Evolutionary conservation across 2,888 invertebrate genomes (phyloP), one percentile per base, ranked within the genome.

Genomic region (Leptopilina myrica): DNA sequence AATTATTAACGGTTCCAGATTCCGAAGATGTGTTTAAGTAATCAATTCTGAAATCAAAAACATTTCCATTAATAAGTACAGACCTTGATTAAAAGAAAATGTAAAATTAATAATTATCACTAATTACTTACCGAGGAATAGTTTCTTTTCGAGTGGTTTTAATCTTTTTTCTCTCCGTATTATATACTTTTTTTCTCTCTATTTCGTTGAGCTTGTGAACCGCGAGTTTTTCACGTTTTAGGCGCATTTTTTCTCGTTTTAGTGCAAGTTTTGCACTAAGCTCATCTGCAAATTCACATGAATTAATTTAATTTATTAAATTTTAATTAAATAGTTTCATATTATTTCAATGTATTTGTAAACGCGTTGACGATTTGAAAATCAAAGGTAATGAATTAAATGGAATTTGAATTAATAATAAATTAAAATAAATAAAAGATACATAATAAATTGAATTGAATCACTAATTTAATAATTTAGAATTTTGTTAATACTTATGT

Each of bases 261-360:
- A 14, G n/a, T 56, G 14, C 11, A 56, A 56, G 56, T 56, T 56
- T 56, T 12, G 56, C 56, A 56, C n/a, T 56, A 12, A n/a, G n/a
- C 56, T 56, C 56, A n/a, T 56, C 56, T 56, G n/a, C 12, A 56
- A 56, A n/a, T 56, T 56, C n/a, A 56, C 56, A 56, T 56, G 56
- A n/a, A 56, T 56, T 4, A 33, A 53, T 53, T 53, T 4, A 53
- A 53, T 12, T 53, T 12, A 12, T 53, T 53, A 53, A 53, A 12
- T 12, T 53, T 53, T 53, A 53, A 53, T 53, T 53, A 53, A 53
- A 4, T 12, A 53, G 11, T 53, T 53, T 53, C 12, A 53, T 53
- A 53, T 33, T 33, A 33, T 33, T 33, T 33, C 33, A 33, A 33
- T 33, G 33, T 33, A 33, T 33, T 33, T 33, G 2, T 33, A 33